phyloP scores from a whole-genome alignment of 2,797 vertebrate genomes.

The Pantherophis vulpinus region DNA sequence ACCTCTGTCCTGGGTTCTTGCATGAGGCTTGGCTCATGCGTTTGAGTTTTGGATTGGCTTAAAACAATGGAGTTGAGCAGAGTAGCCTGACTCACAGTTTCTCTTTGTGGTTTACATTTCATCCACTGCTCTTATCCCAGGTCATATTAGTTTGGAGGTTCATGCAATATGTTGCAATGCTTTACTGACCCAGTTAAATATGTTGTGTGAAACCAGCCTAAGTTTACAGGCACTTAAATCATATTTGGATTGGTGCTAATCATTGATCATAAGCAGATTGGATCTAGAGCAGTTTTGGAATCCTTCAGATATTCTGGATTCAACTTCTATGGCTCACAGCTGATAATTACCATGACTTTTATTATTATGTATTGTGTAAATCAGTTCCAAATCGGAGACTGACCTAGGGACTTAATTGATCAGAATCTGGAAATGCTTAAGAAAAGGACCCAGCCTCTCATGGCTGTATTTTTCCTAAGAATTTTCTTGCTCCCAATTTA shows the following conservation, averaged over 20 bases:
- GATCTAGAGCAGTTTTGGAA: neutral
- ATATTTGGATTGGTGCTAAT: neutral
- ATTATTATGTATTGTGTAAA: neutral
- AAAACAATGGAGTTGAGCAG: neutral
- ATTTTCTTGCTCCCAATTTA: neutral
- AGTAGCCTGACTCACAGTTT: neutral
- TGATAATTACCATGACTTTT: neutral
- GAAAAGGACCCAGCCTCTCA: neutral
- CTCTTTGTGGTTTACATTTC: neutral
- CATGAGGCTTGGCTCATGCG: neutral
- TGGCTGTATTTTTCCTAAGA: neutral
- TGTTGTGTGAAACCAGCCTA: neutral
- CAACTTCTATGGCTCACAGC: neutral
- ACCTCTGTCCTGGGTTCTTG: neutral
- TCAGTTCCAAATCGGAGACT: neutral
- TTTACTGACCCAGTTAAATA: neutral
- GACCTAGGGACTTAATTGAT: neutral
- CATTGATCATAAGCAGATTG: neutral
- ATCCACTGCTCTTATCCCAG: neutral
- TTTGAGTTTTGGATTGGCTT: neutral
- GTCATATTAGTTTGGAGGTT: neutral
- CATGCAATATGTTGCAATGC: neutral
- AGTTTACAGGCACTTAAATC: neutral
- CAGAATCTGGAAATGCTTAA: neutral
- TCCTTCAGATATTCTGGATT: neutral